A percentile compares a stretch with the other conserved stretches of the same genome.
These are phyloP conservation scores for Manacus vitellinus DNA, from an alignment of 2,113 vertebrate species.

Conservation along the genomic window DNA sequence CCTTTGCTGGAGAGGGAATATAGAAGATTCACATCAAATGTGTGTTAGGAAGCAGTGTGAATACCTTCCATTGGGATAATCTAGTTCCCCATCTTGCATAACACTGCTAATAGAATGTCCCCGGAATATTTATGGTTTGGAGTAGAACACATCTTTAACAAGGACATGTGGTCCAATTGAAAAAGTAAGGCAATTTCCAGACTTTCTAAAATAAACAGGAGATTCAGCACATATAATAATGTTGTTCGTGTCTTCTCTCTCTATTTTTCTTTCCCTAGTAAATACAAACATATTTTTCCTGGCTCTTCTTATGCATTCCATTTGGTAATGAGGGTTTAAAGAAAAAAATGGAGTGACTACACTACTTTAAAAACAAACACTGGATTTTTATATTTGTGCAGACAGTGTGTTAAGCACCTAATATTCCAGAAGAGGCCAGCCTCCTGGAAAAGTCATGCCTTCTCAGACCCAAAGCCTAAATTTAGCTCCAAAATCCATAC, in stretches of 20 bases:
- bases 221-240: conserved; percentile 49
- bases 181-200: conserved; percentile 51
- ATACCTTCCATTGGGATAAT: background rate
- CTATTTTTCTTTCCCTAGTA: conserved; percentile 50
- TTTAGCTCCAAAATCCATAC: background rate
- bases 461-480: conserved; percentile 12
- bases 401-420: background rate
- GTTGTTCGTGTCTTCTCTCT: background rate
- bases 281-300: conserved; percentile 63
- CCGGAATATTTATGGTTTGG: conserved; percentile 53
- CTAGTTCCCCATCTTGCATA: conserved; percentile 22
- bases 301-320: conserved; percentile 24
- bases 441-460: background rate
- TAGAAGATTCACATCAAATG: background rate
- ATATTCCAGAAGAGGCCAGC: background rate
- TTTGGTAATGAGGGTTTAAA: conserved; percentile 37
- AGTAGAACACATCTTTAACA: conserved; percentile 29
- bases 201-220: conserved; percentile 52
- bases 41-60: background rate
- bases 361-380: conserved; percentile 22
- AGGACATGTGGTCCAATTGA: conserved; percentile 17
- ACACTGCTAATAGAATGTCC: conserved; percentile 11
- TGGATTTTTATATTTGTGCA: conserved; percentile 2
- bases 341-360: conserved; percentile 21
- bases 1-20: background rate